Evolutionary conservation across 2,888 invertebrate species (phyloP), one percentile per base, ranked within the genome.

Genomic region (Lamellibrachia satsuma): DNA sequence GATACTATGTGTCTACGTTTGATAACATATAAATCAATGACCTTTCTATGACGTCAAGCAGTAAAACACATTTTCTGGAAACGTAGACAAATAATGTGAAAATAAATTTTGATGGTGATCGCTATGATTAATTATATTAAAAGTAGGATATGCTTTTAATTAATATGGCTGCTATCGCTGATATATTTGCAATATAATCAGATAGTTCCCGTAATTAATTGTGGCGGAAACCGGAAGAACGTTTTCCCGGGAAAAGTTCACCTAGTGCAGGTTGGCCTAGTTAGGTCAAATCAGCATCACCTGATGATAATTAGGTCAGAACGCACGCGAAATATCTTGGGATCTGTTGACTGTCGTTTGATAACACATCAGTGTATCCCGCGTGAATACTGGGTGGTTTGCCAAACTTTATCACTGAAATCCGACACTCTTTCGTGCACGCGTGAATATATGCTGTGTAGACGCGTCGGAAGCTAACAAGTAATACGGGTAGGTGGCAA

Each of bases 171-270:
- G 75, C 6, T 22, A 22, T 1, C 75, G 75, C 75, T 75, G 75
- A 75, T 3, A 75, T 75, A 75, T 75, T 75, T n/a, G 75, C 75
- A 75, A 75, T 75, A 22, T 75, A 75, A 22, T 75, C 22, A 11
- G 75, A 75, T n/a, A 75, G 75, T 75, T 75, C 75, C 15, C 75
- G 75, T 75, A 75, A 75, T 75, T 75, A 75, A n/a, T 22, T 6
- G 75, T 75, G 75, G 75, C 75, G 75, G 15, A n/a, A 75, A 4
- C 3, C 75, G 75, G 75, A 75, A 75, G 75, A 22, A 75, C 75
- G 75, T 75, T 75, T 75, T 75, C 75, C 75, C 75, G 75, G 75
- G 75, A 75, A 75, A 75, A 6, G 75, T 75, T 75, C 75, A 75
- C 75, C 15, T 75, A 75, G 75, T 75, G 75, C 75, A 75, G 75